Percentiles rank a stretch among this genome's conserved stretches.
phyloP scores from a whole-genome alignment of 2,888 invertebrate genomes.

The Drosophila fulvimacula region DNA sequence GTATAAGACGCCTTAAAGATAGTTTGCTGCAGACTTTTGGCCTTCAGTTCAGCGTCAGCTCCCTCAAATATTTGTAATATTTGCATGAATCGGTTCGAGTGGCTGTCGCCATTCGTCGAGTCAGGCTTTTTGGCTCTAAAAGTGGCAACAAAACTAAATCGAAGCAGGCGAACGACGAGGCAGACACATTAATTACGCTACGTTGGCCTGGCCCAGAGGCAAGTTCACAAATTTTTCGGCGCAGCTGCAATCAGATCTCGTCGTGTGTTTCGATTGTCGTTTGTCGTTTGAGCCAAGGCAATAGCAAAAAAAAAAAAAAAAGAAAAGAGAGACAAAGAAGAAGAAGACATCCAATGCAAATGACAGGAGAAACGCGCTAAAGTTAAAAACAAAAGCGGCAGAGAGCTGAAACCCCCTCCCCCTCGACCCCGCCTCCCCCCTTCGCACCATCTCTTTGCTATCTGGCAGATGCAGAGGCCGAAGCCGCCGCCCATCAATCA shows the following conservation, averaged over 20 bases:
- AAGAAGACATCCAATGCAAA: conserved; percentile 37
- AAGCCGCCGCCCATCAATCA: conserved; percentile 54
- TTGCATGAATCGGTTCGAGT: background rate
- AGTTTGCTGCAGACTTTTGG: too few relatives aligned
- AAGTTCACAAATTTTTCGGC: conserved; percentile 11
- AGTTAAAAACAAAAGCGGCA: conserved; percentile 30
- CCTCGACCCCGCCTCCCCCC: background rate
- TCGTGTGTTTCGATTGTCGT: conserved; percentile 8
- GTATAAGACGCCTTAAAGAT: too few relatives aligned
- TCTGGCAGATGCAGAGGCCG: background rate
- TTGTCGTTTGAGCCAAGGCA: conserved; percentile 11
- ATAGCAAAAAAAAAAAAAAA: conserved; percentile 9
- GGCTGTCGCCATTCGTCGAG: background rate
- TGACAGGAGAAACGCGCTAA: conserved; percentile 28
- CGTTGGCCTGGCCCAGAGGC: conserved; percentile 7
- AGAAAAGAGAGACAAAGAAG: background rate
- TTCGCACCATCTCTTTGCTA: conserved; percentile 16
- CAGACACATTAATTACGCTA: conserved; percentile 72
- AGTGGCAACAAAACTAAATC: conserved; percentile 1
- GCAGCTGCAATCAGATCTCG: conserved; percentile 17
- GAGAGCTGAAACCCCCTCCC: background rate
- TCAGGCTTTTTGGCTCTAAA: background rate
- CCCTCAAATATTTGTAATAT: background rate
- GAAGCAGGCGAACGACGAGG: conserved; percentile 20
- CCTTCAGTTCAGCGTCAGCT: too few relatives aligned